These are phyloP conservation scores for Cebidichthys violaceus DNA, from an alignment of 2,113 vertebrate genomes.

Conservation along the genomic window DNA sequence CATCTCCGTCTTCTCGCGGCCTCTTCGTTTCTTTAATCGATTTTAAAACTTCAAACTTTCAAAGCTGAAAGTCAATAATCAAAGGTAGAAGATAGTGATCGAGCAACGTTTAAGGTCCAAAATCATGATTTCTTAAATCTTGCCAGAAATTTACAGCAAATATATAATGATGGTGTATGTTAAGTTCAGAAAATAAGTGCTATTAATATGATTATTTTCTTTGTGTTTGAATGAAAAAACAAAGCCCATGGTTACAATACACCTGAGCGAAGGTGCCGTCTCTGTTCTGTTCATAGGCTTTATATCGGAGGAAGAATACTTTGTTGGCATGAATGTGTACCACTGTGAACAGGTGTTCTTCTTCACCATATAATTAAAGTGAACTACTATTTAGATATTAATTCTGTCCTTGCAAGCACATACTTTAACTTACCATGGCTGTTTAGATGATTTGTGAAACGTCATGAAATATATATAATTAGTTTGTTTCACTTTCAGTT, in stretches of 20 bases:
- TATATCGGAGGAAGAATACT: constrained; percentile 3
- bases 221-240: neutral
- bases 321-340: constrained; percentile 7
- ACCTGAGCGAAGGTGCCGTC: constrained; percentile 11
- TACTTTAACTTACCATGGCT: neutral
- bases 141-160: too few relatives aligned
- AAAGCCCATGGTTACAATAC: constrained; percentile 18
- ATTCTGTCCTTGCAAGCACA: neutral
- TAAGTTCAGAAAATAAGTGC: too few relatives aligned
- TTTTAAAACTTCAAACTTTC: neutral
- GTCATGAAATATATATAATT: constrained; percentile 12
- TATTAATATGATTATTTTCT: neutral
- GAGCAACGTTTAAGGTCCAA: neutral
- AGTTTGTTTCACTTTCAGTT: neutral
- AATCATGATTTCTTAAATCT: neutral
- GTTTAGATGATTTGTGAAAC: neutral
- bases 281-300: constrained; percentile 21
- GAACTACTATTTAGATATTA: neutral
- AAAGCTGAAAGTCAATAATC: neutral
- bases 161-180: too few relatives aligned
- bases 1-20: neutral
- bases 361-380: neutral
- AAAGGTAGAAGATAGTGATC: neutral
- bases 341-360: neutral
- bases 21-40: neutral